Base-by-base conservation (phyloP, 2,113 vertebrate species). In the Tyto alba region DNA sequence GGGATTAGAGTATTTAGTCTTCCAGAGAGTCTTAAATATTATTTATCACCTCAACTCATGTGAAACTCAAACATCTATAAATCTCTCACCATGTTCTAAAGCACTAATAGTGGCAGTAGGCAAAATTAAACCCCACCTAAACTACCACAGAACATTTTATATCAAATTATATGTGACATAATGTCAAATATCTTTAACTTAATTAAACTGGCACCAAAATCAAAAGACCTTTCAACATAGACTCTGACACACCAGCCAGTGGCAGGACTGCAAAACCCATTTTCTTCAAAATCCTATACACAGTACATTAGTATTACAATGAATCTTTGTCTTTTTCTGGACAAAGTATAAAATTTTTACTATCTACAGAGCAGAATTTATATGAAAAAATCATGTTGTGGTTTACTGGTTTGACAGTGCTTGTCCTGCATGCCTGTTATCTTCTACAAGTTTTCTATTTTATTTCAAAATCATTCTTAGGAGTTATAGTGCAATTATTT, bases 1-100 rank as follows among this genome's bases (percentile, higher is more conserved):
- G 30, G 32, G 76, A 95, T 96, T 95, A 88, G 90, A 91, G 81
- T 91, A 89, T 82, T 96, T 76, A 93, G 71, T 89, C 75, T 96
- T 91, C 79, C 30, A 88, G 60, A 81, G 48, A 75, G 22, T 0
- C 0, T 55, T 88, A 52, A 69, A 90, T 8, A 38, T 92, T 97
- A 94, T 95, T 94, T 96, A 90, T 93, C 80, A 93, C 50, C 14
- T 64, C 74, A 94, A 92, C 17, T 91, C 63, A 72, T 38, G 40
- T 77, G 80, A 93, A 97, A 96, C 59, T 88, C 68, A 88, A 84
- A 89, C 36, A 84, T 48, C 91, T 88, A 88, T 94, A 93, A 88
- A 96, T 88, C 34, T 89, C 76, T 80, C 30, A 48, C 50, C 50
- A 48, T 30, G 26, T 71, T 62, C 63, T 62, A 91, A 83, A 89